phyloP scores from a whole-genome alignment of 1,140 invertebrate species.

The Proales similis region DNA sequence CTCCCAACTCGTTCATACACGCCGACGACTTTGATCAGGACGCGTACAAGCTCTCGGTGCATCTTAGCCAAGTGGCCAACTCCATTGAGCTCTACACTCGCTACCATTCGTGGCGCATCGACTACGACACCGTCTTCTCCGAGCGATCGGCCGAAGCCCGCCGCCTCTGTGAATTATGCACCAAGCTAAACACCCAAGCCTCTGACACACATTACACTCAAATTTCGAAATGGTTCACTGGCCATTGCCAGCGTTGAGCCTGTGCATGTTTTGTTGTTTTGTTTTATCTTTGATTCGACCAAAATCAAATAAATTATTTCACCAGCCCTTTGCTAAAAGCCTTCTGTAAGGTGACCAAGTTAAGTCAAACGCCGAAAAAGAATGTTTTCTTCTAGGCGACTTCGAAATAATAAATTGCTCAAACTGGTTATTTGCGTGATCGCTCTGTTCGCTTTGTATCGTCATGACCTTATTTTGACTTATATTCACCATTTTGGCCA shows the following conservation, averaged over 20 bases:
- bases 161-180: slow-evolving; percentile 29
- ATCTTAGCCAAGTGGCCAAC: background rate
- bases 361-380: no score
- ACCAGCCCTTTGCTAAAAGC: no score
- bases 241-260: slow-evolving; percentile 4
- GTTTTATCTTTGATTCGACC: no score
- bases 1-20: slow-evolving; percentile 28
- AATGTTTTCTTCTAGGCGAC: no score
- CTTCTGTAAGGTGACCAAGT: no score
- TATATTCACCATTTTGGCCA: no score
- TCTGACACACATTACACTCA: slow-evolving; percentile 6
- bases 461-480: no score
- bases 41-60: background rate
- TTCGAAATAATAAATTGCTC: no score
- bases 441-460: no score
- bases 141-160: background rate
- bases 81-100: slow-evolving; percentile 1
- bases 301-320: no score
- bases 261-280: no score
- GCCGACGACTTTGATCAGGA: slow-evolving; percentile 22
- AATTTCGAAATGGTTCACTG: slow-evolving; percentile 21
- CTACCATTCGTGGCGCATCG: slow-evolving; percentile 14
- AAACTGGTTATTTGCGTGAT: no score
- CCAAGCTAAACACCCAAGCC: slow-evolving; percentile 17
- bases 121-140: slow-evolving; percentile 8